Percentiles rank a stretch among this genome's conserved stretches.
These are phyloP conservation scores for Brachyptera risi DNA, from an alignment of 2,888 invertebrate species.

Conservation along the genomic window DNA sequence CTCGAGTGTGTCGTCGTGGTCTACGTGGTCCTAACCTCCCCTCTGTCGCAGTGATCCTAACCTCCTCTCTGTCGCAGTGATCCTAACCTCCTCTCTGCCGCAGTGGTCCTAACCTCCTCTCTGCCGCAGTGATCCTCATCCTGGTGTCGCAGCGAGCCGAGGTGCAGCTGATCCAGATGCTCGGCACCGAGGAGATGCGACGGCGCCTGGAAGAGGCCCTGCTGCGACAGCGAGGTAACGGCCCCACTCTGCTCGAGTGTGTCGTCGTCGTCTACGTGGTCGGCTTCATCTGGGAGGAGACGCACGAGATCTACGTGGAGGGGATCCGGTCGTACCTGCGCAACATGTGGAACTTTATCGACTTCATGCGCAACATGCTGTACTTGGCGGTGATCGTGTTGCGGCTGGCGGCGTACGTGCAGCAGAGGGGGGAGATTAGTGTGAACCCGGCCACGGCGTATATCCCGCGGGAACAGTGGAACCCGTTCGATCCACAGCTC, in stretches of 20 bases:
- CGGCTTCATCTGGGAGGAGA: constrained; percentile 90
- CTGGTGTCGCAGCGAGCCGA: constrained; percentile 89
- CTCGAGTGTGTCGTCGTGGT: too few species aligned
- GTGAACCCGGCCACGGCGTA: constrained; percentile 64
- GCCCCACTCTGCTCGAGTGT: constrained; percentile 79
- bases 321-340: constrained; percentile 53
- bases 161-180: constrained; percentile 64
- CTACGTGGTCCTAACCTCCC: too few species aligned
- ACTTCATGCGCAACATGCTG: constrained; percentile 84
- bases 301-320: constrained; percentile 82
- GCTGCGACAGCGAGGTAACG: constrained; percentile 73
- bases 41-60: too few species aligned
- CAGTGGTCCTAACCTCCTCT: too few species aligned
- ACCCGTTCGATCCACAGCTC: constrained; percentile 88
- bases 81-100: too few species aligned
- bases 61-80: too few species aligned
- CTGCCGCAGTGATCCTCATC: constrained; percentile 80
- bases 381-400: constrained; percentile 71
- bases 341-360: constrained; percentile 96
- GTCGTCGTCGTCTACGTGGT: constrained; percentile 80
- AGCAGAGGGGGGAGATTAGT: constrained; percentile 66
- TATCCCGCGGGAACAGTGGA: constrained; percentile 82
- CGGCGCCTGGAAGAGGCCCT: constrained; percentile 58
- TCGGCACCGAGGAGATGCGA: constrained; percentile 68
- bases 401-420: constrained; percentile 66